A percentile compares a stretch with the other conserved stretches of the same genome.
These are phyloP conservation scores for Tolypeutes matacus DNA, from an alignment of 2,797 vertebrate species.

Conservation along the genomic window DNA sequence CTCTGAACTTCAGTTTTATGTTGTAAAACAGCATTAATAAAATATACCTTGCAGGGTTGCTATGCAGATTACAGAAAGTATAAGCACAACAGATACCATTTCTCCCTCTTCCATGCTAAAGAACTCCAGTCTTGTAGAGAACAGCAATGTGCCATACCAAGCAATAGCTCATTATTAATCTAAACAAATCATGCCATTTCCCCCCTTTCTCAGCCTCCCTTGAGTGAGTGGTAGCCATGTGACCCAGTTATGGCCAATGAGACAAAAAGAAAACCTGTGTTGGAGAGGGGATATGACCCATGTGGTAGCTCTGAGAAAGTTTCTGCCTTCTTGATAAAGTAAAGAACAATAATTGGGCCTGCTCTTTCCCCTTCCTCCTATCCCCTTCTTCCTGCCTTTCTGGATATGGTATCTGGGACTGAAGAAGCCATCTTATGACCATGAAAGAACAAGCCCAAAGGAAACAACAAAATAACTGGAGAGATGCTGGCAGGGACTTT, in stretches of 20 bases:
- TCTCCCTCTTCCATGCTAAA: background rate
- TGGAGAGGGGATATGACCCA: background rate
- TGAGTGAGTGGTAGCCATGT: background rate
- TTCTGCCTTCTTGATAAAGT: background rate
- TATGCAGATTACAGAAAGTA: background rate
- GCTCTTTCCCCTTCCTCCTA: background rate
- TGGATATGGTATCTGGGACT: background rate
- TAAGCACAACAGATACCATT: background rate
- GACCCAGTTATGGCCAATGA: background rate
- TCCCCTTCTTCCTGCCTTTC: background rate
- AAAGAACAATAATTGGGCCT: background rate
- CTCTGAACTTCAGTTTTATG: background rate
- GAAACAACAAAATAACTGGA: background rate
- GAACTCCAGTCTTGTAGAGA: background rate
- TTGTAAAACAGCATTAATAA: background rate
- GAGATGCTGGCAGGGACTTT: constrained; percentile 21
- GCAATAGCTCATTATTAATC: background rate
- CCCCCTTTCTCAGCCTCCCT: background rate
- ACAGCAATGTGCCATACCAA: background rate
- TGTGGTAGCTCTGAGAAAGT: background rate
- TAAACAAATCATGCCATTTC: constrained; percentile 1
- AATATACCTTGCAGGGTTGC: background rate
- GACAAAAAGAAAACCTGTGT: background rate
- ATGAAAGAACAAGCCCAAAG: background rate
- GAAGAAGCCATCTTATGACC: background rate